Base-by-base conservation (phyloP, 53 echinoderm and acorn worm genomes). In the Astropecten irregularis region DNA sequence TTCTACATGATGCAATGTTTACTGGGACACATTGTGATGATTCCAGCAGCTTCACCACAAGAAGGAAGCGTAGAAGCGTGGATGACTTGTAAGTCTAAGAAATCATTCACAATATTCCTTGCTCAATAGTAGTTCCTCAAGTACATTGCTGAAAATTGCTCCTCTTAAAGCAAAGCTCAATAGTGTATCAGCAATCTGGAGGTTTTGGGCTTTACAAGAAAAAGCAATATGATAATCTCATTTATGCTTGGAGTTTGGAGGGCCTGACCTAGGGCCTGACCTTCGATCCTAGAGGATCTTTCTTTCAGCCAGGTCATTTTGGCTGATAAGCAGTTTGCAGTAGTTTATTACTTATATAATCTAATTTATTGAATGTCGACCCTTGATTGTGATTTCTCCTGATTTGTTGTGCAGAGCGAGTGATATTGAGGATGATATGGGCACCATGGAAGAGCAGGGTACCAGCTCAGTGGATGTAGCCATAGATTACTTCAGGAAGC, bases 1-100 rank as follows among this genome's bases (percentile, higher is more conserved):
- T 85, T 35, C 65, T 85, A 15, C 31, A 67, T 26, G 85, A 72
- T 32, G 71, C 73, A 13, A 47, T 72, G 72, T 71, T 85, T 54
- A 72, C 85, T 23, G 63, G 59, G 6, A 49, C 84, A 30, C 58
- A 71, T 7, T 85, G 85, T 54, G 60, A 9, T 27, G 61, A 48
- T 20, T 11, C 22, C 46, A 40, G 79, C 21, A n/a, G n/a, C 42
- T 32, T 47, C 62, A 62, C 33, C 52, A 20, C 35, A 51, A 71
- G 79, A 21, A 46, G 60, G 39, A 49, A 63, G 64, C 39, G 60
- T 49, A 71, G 72, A 63, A 72, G 64, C 34, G 85, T 85, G 27
- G 72, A 42, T 13, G 79, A 79, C 33, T 62, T 60, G 79, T 79
- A 47, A 44, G 79, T 79, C 16, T n/a, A n/a, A n/a, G n/a, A n/a